Percentiles rank a stretch among this genome's conserved stretches.
Evolutionary conservation across 1,140 invertebrate species (phyloP).

Genomic region (Oedothorax gibbosus): DNA sequence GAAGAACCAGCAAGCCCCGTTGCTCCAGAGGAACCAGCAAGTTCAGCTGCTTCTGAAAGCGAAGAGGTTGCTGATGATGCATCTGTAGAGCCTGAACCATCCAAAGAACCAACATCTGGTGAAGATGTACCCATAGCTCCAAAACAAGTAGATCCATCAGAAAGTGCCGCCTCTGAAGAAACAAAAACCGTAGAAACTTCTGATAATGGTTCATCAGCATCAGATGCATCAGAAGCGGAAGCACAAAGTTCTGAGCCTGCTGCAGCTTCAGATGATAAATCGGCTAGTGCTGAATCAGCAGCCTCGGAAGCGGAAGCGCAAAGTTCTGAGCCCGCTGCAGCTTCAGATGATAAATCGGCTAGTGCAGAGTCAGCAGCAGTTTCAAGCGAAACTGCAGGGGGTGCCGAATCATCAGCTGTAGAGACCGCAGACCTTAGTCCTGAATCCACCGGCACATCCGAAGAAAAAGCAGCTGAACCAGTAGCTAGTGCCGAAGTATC

Average conservation of each 20-base stretch:
- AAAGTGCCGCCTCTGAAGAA: neutral
- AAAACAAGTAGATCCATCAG: neutral
- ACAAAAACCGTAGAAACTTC: neutral
- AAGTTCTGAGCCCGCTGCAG: neutral
- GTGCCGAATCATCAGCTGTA: neutral
- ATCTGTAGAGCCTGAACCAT: neutral
- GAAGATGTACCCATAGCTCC: neutral
- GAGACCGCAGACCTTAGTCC: neutral
- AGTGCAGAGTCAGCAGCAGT: neutral
- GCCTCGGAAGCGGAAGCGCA: neutral
- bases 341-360: neutral
- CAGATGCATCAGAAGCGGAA: neutral
- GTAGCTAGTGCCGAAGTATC: neutral
- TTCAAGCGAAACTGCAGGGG: too few relatives aligned
- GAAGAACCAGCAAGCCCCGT: too few relatives aligned
- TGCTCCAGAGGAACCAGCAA: conserved; percentile 15
- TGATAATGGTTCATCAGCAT: neutral
- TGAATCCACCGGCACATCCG: neutral
- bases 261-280: neutral
- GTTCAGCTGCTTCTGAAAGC: neutral
- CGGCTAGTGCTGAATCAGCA: neutral
- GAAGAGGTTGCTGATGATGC: neutral
- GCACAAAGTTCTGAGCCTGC: neutral
- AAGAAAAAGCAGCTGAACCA: neutral
- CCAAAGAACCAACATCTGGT: neutral